Evolutionary conservation across 2,888 invertebrate species (phyloP), one percentile per base, ranked within the genome.

Genomic region (Psylliodes chrysocephalus): DNA sequence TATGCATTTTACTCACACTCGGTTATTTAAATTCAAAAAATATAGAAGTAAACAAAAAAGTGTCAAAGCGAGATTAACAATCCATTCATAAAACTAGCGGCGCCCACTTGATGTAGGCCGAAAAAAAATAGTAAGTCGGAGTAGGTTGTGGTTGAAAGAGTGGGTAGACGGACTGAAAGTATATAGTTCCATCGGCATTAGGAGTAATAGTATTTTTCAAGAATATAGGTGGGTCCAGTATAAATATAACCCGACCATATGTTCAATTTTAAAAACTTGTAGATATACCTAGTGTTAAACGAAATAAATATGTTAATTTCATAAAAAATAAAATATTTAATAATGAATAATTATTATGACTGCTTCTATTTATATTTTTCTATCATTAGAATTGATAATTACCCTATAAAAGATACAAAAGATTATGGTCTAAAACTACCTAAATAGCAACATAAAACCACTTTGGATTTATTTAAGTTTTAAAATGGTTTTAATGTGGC

Each of bases 191-290:
- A 60, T 63, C 65, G 49, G 68, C 55, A 60, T 63, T 63, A 42
- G 68, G 59, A 65, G 61, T 67, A 51, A 61, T 64, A 57, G 57
- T 59, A 62, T 55, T 64, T 63, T 54, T 61, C 30, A 55, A 57
- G 52, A 63, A 61, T 54, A 47, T 52, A 51, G 66, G 68, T 60
- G 59, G 60, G 61, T 55, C 56, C 60, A 42, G 10, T 52, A 12
- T 52, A 42, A 28, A 35, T 40, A 52, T 42, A 17, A 38, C 53
- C 4, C 52, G 56, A 62, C 49, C 63, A 66, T 64, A 64, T 66
- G 65, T 63, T 64, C 60, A 53, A 46, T 10, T 22, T 8, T 19
- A 4, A 46, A 25, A 17, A 22, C 14, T 44, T 25, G 7, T 17
- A 22, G n/a, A n/a, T n/a, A n/a, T n/a, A n/a, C n/a, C n/a, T n/a